These are phyloP conservation scores for Daboia siamensis DNA, from an alignment of 2,113 vertebrate species.

Conservation along the genomic window DNA sequence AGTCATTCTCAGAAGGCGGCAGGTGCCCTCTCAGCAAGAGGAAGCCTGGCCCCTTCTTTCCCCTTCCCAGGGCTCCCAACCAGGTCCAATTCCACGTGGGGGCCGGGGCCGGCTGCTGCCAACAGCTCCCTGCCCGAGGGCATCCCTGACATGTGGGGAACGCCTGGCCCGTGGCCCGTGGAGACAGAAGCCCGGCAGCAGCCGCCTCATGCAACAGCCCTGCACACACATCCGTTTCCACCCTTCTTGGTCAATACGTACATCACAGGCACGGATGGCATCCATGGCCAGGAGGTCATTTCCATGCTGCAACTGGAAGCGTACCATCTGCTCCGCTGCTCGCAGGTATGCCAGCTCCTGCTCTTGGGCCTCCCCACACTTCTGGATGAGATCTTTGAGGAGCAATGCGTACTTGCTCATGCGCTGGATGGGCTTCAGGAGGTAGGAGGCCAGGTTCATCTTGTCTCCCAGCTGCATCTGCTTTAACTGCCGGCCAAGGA, in stretches of 20 bases:
- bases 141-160: neutral
- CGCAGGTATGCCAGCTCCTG: slow-evolving; percentile 47
- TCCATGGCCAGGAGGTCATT: slow-evolving; percentile 67
- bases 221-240: too few species aligned
- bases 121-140: neutral
- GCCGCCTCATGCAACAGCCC: neutral
- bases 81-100: neutral
- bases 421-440: slow-evolving; percentile 63
- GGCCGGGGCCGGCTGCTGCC: neutral
- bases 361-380: slow-evolving; percentile 37
- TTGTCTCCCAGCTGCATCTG: slow-evolving; percentile 60
- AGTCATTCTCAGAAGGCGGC: neutral
- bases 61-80: neutral
- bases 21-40: neutral
- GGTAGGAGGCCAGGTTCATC: slow-evolving; percentile 66
- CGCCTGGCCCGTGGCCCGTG: neutral
- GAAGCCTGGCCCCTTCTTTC: neutral
- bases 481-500: slow-evolving; percentile 48
- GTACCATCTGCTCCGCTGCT: slow-evolving; percentile 47
- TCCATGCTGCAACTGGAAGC: slow-evolving; percentile 63
- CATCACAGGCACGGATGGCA: slow-evolving; percentile 58
- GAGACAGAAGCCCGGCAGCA: neutral
- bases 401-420: slow-evolving; percentile 63
- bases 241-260: slow-evolving; percentile 22
- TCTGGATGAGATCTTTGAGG: slow-evolving; percentile 56